These are phyloP conservation scores for Amphilophus citrinellus DNA, from an alignment of 2,113 vertebrate species.

Conservation along the genomic window DNA sequence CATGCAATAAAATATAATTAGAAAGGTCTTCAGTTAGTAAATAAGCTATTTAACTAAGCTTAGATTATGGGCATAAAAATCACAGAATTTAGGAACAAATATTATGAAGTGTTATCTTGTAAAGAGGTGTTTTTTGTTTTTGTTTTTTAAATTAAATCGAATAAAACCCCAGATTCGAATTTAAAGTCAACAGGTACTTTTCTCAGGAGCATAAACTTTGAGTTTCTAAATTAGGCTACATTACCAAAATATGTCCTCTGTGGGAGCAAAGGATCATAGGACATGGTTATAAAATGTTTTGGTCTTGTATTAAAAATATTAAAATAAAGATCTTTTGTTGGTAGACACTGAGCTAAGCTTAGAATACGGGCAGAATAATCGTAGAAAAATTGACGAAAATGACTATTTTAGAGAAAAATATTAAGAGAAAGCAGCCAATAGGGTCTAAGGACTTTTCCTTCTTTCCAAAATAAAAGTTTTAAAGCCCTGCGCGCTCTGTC, in stretches of 20 bases:
- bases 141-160: neutral
- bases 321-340: neutral
- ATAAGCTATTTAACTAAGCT: neutral
- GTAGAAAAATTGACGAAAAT: neutral
- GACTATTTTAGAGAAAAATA: neutral
- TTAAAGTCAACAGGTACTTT: neutral
- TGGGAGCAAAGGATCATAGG: neutral
- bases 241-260: neutral
- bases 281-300: neutral
- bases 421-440: neutral
- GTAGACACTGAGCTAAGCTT: neutral
- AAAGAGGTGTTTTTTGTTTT: neutral
- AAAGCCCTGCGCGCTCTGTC: conserved; percentile 19
- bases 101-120: neutral
- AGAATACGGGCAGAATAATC: neutral
- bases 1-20: neutral
- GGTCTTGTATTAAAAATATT: neutral
- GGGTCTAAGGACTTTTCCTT: neutral
- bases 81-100: neutral
- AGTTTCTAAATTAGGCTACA: neutral
- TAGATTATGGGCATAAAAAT: neutral
- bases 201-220: neutral
- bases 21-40: neutral
- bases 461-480: conserved; percentile 34
- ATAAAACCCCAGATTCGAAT: neutral